A percentile compares a stretch with the other conserved stretches of the same genome.
Conservation (phyloP, 2,888 invertebrate species). For the Patella ulyssiponensis region DNA sequence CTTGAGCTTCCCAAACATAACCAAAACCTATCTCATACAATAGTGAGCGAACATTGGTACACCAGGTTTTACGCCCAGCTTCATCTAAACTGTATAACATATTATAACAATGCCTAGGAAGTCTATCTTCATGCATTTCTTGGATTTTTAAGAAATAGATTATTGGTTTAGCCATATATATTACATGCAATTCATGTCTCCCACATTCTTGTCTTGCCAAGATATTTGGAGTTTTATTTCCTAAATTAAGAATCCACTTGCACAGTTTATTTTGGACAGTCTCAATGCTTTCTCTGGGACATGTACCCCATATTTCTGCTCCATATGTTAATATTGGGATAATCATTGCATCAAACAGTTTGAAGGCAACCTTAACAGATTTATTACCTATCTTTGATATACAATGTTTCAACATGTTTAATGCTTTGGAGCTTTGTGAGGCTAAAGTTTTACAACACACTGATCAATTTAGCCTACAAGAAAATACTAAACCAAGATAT, state of each 20-base stretch:
- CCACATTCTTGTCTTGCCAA: conserved; percentile 4
- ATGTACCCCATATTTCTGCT: conserved; percentile 6
- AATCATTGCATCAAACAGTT: conserved; percentile 6
- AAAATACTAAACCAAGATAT: conserved; percentile 1
- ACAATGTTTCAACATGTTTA: conserved; percentile 3
- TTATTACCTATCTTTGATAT: conserved; percentile 1
- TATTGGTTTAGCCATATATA: conserved; percentile 9
- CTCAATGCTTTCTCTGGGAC: conserved; percentile 6
- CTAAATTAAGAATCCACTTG: neutral
- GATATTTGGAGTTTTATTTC: conserved; percentile 4
- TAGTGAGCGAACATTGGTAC: conserved; percentile 4
- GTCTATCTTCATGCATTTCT: conserved; percentile 8
- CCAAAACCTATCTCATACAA: conserved; percentile 9
- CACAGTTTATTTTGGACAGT: conserved; percentile 1
- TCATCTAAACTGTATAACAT: neutral
- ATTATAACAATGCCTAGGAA: neutral
- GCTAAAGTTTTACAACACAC: conserved; percentile 10
- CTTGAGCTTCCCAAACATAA: neutral
- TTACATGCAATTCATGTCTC: conserved; percentile 8
- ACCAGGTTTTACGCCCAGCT: conserved; percentile 6
- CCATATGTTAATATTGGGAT: conserved; percentile 10
- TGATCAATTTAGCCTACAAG: neutral
- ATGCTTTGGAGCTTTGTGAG: neutral
- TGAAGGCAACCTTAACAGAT: conserved; percentile 6
- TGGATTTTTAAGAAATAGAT: conserved; percentile 9